Percentiles rank a stretch among this genome's conserved stretches.
Conservation (phyloP, 2,113 vertebrate species). For the Cheilinus undulatus region DNA sequence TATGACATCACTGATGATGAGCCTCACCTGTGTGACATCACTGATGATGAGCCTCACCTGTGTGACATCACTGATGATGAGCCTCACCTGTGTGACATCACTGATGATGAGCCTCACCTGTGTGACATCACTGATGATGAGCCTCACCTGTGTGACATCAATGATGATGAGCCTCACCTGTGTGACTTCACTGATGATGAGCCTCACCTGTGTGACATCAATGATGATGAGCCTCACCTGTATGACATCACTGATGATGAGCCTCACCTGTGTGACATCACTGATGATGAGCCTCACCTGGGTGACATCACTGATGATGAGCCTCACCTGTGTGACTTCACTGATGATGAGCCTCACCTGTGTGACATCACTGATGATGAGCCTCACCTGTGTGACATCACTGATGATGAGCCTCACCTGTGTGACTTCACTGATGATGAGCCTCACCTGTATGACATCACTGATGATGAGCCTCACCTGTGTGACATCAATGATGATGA, state of each 20-base stretch:
- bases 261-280: neutral
- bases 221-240: neutral
- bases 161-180: neutral
- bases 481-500: no score
- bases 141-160: neutral
- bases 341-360: neutral
- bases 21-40: neutral
- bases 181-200: no score
- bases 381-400: neutral
- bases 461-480: neutral
- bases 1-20: no score
- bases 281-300: neutral
- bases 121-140: no score
- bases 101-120: neutral
- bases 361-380: no score
- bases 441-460: neutral
- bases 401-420: neutral
- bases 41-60: neutral
- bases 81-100: neutral
- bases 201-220: neutral
- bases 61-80: no score
- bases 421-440: no score
- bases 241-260: no score
- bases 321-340: neutral
- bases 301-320: no score